Evolutionary conservation across 1,140 invertebrate species (phyloP).

Genomic region (Zaprionus ghesquierei): DNA sequence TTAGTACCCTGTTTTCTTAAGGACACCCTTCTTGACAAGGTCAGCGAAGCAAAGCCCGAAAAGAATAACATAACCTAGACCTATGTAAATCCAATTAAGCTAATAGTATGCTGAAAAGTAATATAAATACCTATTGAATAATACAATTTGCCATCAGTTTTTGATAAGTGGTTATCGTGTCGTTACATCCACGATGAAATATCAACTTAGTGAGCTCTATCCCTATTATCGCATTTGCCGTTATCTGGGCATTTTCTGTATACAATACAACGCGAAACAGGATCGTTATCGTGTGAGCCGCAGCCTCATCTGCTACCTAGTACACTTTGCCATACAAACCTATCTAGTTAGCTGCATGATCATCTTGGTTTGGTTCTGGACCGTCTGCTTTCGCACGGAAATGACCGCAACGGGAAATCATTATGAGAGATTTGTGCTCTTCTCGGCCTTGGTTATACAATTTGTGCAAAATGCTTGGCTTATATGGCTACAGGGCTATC

Average conservation of each 20-base stretch:
- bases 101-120: not conserved
- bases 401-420: constrained; percentile 61
- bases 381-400: constrained; percentile 37
- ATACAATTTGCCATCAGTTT: constrained; percentile 3
- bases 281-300: constrained; percentile 41
- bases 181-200: constrained; percentile 30
- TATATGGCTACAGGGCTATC: constrained; percentile 47
- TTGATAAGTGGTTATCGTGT: not conserved
- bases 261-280: constrained; percentile 42
- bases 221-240: constrained; percentile 59
- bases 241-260: constrained; percentile 64
- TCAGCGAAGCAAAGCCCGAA: not conserved
- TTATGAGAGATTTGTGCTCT: constrained; percentile 54
- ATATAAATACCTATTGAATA: not conserved
- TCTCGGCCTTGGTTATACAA: constrained; percentile 47
- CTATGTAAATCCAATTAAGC: constrained; percentile 18
- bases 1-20: not conserved
- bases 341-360: constrained; percentile 48
- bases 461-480: constrained; percentile 66
- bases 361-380: constrained; percentile 43
- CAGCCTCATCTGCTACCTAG: constrained; percentile 52
- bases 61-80: not conserved
- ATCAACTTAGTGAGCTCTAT: constrained; percentile 33
- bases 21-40: not conserved
- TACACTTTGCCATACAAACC: constrained; percentile 46